phyloP scores from a whole-genome alignment of 2,113 vertebrate genomes.

The Pygoscelis adeliae region DNA sequence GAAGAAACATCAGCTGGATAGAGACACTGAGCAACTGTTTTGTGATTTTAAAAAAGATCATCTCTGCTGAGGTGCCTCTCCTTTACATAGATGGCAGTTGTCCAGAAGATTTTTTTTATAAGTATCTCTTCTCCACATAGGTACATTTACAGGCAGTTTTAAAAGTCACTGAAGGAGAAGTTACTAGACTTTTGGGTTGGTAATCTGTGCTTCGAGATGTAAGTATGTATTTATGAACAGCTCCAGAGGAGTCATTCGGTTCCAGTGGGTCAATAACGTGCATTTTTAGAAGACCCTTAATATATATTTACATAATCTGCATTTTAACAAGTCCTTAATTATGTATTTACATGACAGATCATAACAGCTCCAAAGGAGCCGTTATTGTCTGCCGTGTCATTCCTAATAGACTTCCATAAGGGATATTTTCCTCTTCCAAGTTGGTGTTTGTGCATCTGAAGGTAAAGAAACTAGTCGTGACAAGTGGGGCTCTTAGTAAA shows the following conservation, averaged over 20 bases:
- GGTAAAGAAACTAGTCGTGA: neutral
- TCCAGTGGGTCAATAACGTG: neutral
- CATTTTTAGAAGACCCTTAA: conserved; percentile 11
- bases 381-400: neutral
- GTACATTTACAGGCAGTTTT: neutral
- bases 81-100: neutral
- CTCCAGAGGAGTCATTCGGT: neutral
- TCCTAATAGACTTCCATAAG: neutral
- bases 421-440: neutral
- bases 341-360: conserved; percentile 16
- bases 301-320: conserved; percentile 46
- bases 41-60: neutral
- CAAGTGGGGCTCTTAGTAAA: neutral
- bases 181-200: neutral
- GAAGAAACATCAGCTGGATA: neutral
- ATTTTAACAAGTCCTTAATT: conserved; percentile 34
- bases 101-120: neutral
- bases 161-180: neutral
- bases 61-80: neutral
- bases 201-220: neutral
- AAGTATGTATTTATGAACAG: neutral
- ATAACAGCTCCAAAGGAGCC: neutral
- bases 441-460: neutral
- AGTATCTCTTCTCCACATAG: neutral
- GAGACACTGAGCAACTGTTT: neutral